Evolutionary conservation across 2,797 vertebrate species (phyloP).

Genomic region (Champsocephalus esox): DNA sequence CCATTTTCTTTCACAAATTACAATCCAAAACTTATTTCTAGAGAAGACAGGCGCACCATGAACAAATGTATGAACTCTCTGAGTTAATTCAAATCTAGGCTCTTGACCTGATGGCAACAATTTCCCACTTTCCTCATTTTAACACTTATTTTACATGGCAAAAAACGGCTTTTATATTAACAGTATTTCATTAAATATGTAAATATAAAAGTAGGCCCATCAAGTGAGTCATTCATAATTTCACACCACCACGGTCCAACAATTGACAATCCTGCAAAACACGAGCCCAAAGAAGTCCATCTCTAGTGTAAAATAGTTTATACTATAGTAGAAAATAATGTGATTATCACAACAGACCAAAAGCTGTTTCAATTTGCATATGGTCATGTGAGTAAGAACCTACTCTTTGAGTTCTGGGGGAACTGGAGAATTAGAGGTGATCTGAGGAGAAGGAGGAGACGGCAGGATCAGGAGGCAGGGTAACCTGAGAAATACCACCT

Average conservation of each 20-base stretch:
- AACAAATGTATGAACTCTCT: no score
- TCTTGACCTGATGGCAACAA: no score
- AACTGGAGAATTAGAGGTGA: slow-evolving; percentile 8
- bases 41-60: no score
- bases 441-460: slow-evolving; percentile 11
- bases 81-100: no score
- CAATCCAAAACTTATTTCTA: no score
- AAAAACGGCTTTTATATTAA: not conserved
- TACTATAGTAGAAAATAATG: no score
- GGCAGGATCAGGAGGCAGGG: slow-evolving; percentile 47
- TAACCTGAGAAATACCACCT: slow-evolving; percentile 74
- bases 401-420: not conserved
- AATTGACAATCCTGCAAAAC: no score
- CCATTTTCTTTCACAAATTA: no score
- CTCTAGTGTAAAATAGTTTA: no score
- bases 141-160: no score
- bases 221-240: not conserved
- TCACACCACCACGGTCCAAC: not conserved
- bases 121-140: no score
- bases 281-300: no score
- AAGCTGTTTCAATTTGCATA: not conserved
- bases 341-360: not conserved
- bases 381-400: not conserved
- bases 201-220: not conserved
- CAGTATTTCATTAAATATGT: not conserved